Base-by-base conservation (phyloP, 2,113 vertebrate genomes). In the Tragulus kanchil region DNA sequence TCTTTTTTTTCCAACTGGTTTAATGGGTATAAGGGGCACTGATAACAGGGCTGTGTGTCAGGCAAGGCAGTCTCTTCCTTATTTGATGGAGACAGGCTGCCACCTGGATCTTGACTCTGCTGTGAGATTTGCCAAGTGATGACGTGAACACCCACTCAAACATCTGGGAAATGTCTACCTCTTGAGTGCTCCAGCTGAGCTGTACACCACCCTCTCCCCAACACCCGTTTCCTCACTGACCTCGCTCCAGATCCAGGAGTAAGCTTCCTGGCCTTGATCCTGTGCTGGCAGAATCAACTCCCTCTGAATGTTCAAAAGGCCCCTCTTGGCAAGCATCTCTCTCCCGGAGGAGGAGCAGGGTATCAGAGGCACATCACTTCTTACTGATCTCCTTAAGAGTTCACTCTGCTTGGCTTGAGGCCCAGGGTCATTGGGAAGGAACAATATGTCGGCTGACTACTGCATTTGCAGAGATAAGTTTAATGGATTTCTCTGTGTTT, bases 41-140 rank as follows among this genome's bases (percentile, higher is more conserved):
- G 67, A 89, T 8, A 88, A 58, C 79, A 75, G 58, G 54, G 1
- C 73, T 93, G 73, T 86, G 94, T 96, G n/a, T 84, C 67, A 96
- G 82, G 87, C 90, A 81, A 94, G 85, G 26, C 56, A 84, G 67
- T 75, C 13, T 0, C 26, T 93, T 21, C 31, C 58, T 45, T 90
- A 28, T 73, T 91, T 31, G 6, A 42, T 84, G 77, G 85, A 98
- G 86, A 97, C 93, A 91, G 75, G 84, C 86, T 58, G 83, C 86
- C 89, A 90, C 85, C 75, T 56, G 82, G 79, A 78, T 96, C 93
- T 91, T 89, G 93, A 96, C 69, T 96, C 93, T 96, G 77, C 56
- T 54, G 3, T 91, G 61, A 97, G 93, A 93, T 93, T 95, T 84
- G 85, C 83, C 89, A 77, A 89, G 73, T 85, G 89, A 69, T 96